Conservation (phyloP, 2,888 invertebrate genomes). For the Empis livida region DNA sequence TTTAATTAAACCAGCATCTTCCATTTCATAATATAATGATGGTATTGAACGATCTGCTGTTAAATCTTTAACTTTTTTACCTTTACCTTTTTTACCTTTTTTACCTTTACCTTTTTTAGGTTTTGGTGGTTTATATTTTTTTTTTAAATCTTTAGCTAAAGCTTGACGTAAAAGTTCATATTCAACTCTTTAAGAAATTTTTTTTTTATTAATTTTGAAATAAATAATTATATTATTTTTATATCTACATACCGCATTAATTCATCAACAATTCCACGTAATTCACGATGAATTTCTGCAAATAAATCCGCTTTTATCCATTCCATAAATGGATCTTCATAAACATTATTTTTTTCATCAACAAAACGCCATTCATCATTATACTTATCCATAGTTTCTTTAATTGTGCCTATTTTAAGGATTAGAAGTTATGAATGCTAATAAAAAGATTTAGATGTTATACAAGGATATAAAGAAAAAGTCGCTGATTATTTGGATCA, state of each 20-base stretch:
- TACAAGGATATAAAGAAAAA: too few relatives aligned
- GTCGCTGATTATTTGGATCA: too few relatives aligned
- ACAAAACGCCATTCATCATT: slow-evolving; percentile 27
- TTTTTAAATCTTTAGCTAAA: slow-evolving; percentile 28
- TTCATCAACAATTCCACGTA: slow-evolving; percentile 40
- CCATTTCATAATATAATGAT: slow-evolving; percentile 54
- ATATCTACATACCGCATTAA: slow-evolving; percentile 36
- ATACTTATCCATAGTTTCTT: slow-evolving; percentile 22
- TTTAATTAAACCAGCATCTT: slow-evolving; percentile 40
- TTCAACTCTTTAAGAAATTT: slow-evolving; percentile 22
- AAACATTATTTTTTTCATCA: slow-evolving; percentile 28
- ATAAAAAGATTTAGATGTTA: too few relatives aligned
- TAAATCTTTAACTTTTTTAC: slow-evolving; percentile 41
- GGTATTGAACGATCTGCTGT: slow-evolving; percentile 45
- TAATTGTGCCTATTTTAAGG: slow-evolving; percentile 18
- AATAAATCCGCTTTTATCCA: slow-evolving; percentile 38
- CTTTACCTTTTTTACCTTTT: slow-evolving; percentile 16
- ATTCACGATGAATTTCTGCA: slow-evolving; percentile 39
- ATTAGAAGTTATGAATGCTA: background rate
- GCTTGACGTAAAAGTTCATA: slow-evolving; percentile 33
- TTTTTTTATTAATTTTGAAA: background rate
- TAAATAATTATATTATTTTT: too few relatives aligned
- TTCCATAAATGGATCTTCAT: slow-evolving; percentile 25
- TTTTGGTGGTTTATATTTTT: slow-evolving; percentile 22
- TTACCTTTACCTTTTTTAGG: slow-evolving; percentile 18